These are phyloP conservation scores for Oncorhynchus masou DNA, from an alignment of 2,113 vertebrate genomes.

Conservation along the genomic window DNA sequence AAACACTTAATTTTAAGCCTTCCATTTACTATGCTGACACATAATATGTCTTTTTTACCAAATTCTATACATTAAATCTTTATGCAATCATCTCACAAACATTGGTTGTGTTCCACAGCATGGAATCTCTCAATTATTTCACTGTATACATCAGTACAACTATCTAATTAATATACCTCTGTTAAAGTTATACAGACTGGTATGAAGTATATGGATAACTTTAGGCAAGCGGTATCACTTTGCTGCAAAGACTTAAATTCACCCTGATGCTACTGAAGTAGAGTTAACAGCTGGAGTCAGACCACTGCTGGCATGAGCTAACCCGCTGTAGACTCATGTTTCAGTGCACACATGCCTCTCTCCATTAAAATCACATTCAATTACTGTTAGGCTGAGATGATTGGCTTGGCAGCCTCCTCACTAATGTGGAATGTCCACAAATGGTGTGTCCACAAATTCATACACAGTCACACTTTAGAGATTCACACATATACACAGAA, in stretches of 20 bases:
- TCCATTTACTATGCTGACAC: neutral
- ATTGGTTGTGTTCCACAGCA: too few species aligned
- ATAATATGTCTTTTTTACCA: neutral
- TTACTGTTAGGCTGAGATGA: slow-evolving; percentile 58
- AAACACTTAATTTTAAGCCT: too few species aligned
- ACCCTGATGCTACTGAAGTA: neutral
- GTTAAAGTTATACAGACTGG: neutral
- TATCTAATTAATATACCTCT: neutral
- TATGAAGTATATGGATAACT: neutral
- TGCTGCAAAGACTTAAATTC: too few species aligned
- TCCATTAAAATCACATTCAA: slow-evolving; percentile 70
- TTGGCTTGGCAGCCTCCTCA: slow-evolving; percentile 46
- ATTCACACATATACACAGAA: slow-evolving; percentile 28
- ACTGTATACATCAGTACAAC: neutral
- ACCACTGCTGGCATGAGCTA: slow-evolving; percentile 39
- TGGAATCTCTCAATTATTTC: neutral
- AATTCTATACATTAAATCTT: neutral
- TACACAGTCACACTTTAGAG: slow-evolving; percentile 21
- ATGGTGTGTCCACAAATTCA: slow-evolving; percentile 53
- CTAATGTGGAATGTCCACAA: slow-evolving; percentile 57
- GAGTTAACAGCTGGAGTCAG: slow-evolving; percentile 17
- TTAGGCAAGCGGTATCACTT: too few species aligned
- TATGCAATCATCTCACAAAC: neutral
- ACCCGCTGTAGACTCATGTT: neutral
- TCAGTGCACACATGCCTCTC: slow-evolving; percentile 46